Conservation (phyloP, 2,888 invertebrate species). For the Tryphoninae sp. region DNA sequence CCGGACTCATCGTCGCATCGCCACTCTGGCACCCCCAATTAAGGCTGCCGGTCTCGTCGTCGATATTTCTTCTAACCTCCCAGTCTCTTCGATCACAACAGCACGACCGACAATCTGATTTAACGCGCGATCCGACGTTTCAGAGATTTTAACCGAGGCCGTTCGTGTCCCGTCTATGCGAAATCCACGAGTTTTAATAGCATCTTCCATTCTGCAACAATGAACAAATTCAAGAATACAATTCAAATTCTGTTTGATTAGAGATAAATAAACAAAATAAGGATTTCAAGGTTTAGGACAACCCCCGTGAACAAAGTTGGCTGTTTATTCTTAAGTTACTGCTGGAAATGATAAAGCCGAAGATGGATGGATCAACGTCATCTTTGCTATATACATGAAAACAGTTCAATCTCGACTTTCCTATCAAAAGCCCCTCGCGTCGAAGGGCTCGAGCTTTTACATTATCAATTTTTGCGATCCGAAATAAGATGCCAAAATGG, state of each 20-base stretch:
- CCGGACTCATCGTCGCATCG: conserved; percentile 81
- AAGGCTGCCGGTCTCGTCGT: conserved; percentile 67
- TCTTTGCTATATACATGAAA: no score
- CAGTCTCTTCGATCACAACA: conserved; percentile 53
- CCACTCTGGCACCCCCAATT: conserved; percentile 75
- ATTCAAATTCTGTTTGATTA: neutral
- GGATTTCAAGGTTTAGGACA: no score
- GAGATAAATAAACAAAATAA: no score
- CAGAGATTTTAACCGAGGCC: conserved; percentile 41
- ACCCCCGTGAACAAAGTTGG: no score
- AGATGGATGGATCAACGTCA: no score
- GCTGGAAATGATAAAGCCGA: no score
- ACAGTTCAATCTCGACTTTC: no score
- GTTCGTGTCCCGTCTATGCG: conserved; percentile 54
- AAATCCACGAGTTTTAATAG: conserved; percentile 50
- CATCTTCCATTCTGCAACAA: conserved; percentile 62
- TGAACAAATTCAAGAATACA: conserved; percentile 9
- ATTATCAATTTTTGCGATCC: no score
- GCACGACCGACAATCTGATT: conserved; percentile 36
- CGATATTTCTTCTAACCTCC: conserved; percentile 36
- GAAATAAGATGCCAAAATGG: no score
- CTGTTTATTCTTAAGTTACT: no score
- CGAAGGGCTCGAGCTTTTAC: no score
- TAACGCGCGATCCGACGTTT: conserved; percentile 13
- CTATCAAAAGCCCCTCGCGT: no score